Evolutionary conservation across 1,140 invertebrate species (phyloP).

Genomic region (Bemisia tabaci): DNA sequence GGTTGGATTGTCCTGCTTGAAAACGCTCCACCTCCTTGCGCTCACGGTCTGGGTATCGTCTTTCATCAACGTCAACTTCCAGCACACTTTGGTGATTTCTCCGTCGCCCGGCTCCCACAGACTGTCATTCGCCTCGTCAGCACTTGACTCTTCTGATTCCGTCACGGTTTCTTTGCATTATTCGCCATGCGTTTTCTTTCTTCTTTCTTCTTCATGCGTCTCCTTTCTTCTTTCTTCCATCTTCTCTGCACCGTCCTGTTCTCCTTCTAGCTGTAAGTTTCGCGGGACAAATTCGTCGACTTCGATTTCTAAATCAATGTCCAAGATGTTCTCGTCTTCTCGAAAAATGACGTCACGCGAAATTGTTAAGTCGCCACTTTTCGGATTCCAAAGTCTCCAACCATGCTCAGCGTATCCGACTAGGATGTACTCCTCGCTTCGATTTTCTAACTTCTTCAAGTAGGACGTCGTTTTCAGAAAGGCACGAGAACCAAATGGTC

Average conservation of each 20-base stretch:
- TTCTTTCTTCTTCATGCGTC: neutral
- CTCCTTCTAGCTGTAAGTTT: no score
- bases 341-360: slow-evolving; percentile 9
- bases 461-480: slow-evolving; percentile 6
- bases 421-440: slow-evolving; percentile 9
- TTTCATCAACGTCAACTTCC: no score
- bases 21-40: neutral
- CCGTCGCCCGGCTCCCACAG: no score
- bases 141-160: slow-evolving; percentile 4
- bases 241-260: neutral
- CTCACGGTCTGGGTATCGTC: neutral
- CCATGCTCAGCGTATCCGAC: slow-evolving; percentile 4
- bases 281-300: neutral
- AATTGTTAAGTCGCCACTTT: neutral
- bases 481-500: slow-evolving; percentile 9
- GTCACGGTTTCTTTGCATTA: neutral
- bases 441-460: slow-evolving; percentile 6
- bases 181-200: neutral
- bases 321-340: neutral
- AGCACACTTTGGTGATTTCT: slow-evolving; percentile 7
- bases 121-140: neutral
- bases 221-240: neutral
- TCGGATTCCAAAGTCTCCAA: neutral
- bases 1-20: neutral
- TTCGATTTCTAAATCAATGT: neutral